Percentiles rank a stretch among this genome's conserved stretches.
These are phyloP conservation scores for Halcyon badia DNA, from an alignment of 2,797 vertebrate genomes.

Conservation along the genomic window DNA sequence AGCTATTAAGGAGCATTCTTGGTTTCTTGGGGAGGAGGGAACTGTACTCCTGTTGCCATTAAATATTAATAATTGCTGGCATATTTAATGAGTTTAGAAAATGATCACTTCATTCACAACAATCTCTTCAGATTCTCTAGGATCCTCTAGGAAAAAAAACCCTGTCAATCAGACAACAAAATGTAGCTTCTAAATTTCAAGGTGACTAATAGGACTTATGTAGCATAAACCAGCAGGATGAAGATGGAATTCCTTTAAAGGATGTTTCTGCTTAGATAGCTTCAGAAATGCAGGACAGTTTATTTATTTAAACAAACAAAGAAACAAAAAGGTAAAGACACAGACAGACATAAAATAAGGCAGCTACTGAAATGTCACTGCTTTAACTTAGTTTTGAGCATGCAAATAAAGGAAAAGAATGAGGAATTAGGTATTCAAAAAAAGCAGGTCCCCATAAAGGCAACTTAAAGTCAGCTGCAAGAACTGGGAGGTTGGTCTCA, in stretches of 20 bases:
- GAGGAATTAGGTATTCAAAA: background rate
- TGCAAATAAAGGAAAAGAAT: background rate
- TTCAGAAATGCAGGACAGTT: background rate
- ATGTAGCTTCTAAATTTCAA: background rate
- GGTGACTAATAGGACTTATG: background rate
- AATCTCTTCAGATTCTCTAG: no score
- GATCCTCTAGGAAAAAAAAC: background rate
- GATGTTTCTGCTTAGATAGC: background rate
- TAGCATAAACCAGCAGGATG: background rate
- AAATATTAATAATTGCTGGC: slow-evolving; percentile 60
- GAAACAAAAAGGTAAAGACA: background rate
- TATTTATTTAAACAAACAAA: background rate
- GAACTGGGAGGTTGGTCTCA: background rate
- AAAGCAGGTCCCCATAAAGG: background rate
- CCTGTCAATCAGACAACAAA: background rate
- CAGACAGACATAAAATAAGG: background rate
- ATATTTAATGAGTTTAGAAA: slow-evolving; percentile 56
- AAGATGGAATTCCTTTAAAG: background rate
- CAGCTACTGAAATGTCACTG: background rate
- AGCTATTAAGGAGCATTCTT: slow-evolving; percentile 49
- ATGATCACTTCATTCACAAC: slow-evolving; percentile 31
- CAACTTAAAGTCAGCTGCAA: background rate
- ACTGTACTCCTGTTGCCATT: slow-evolving; percentile 19
- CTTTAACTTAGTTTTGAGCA: background rate
- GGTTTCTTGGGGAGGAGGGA: background rate